phyloP scores from a whole-genome alignment of 2,113 vertebrate genomes.

The Pelecanoides urinatrix region DNA sequence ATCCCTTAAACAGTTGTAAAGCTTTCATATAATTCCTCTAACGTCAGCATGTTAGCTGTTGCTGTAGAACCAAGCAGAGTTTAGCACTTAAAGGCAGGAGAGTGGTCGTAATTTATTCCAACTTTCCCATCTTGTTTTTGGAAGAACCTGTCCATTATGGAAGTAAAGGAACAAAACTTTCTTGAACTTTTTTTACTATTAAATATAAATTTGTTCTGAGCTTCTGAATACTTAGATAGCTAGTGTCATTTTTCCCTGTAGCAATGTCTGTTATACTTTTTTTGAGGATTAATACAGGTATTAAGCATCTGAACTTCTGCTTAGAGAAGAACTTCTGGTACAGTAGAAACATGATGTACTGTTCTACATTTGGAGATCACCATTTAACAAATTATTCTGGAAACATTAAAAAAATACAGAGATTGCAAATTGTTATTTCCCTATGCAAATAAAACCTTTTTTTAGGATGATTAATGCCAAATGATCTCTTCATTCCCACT shows the following conservation, averaged over 20 bases:
- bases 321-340: not conserved
- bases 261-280: not conserved
- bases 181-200: not conserved
- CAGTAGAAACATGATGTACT: not conserved
- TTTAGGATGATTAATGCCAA: not conserved
- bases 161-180: not conserved
- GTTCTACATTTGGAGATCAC: not conserved
- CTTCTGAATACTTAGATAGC: not conserved
- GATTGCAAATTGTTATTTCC: not conserved
- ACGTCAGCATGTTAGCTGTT: not conserved
- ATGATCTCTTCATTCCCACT: not conserved
- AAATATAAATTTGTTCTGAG: not conserved
- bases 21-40: not conserved
- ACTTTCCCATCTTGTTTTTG: not conserved
- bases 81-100: not conserved
- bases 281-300: not conserved
- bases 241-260: not conserved
- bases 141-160: not conserved
- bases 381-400: not conserved
- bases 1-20: not conserved
- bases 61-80: not conserved
- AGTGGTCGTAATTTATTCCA: not conserved
- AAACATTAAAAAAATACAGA: not conserved
- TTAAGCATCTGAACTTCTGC: not conserved
- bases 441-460: not conserved